A percentile compares a stretch with the other conserved stretches of the same genome.
Conservation (phyloP, 2,797 vertebrate genomes). For the Chrosomus eos region DNA sequence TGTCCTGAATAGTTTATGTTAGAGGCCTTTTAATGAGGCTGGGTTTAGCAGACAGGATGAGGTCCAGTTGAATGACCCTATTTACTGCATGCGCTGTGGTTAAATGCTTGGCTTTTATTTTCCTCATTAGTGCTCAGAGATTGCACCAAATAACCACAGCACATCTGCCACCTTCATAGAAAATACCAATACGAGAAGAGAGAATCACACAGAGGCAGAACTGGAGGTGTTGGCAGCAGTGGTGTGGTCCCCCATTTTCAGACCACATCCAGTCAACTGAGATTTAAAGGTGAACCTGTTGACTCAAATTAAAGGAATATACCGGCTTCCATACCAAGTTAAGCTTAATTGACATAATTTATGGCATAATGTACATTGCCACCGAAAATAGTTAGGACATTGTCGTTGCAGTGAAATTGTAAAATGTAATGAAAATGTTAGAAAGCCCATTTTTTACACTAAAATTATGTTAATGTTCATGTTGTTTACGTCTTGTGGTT, state of each 20-base stretch:
- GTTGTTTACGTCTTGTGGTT: no score
- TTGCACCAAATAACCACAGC: slow-evolving; percentile 2
- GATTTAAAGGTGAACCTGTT: neutral
- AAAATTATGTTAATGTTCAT: no score
- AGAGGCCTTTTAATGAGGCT: slow-evolving; percentile 59
- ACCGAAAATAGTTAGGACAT: neutral
- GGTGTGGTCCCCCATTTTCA: neutral
- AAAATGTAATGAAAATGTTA: neutral
- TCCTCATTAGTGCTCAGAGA: slow-evolving; percentile 52
- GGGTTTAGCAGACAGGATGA: slow-evolving; percentile 31
- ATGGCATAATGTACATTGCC: neutral
- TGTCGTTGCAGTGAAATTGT: no score
- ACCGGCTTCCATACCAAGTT: neutral
- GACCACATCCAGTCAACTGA: neutral
- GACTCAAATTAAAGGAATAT: neutral
- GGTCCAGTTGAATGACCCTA: slow-evolving; percentile 24
- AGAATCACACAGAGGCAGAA: neutral
- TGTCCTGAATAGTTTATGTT: slow-evolving; percentile 29
- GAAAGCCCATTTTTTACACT: neutral
- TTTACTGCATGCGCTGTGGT: slow-evolving; percentile 20
- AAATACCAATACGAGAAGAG: neutral
- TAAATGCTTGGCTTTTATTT: slow-evolving; percentile 51
- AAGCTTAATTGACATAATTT: neutral
- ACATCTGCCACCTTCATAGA: slow-evolving; percentile 35
- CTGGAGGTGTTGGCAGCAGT: neutral